Base-by-base conservation (phyloP, 2,113 vertebrate species). In the Syrmaticus mikado region DNA sequence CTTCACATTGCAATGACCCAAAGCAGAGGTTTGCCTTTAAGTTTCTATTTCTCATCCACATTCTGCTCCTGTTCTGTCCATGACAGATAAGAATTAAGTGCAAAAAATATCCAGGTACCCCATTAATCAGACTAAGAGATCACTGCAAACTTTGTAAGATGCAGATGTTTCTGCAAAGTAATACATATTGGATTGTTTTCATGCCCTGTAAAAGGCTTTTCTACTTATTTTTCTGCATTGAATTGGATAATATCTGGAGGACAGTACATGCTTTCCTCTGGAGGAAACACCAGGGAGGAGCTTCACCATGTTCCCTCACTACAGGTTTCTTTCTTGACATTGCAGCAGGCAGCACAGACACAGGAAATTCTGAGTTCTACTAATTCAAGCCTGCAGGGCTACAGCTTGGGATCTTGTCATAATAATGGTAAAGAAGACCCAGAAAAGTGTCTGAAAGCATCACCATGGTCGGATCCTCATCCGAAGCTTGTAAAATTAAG, bases 381-480 rank as follows among this genome's bases (percentile, higher is more conserved):
- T 81, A 43, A 48, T 22, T 74, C 4, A 43, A 67, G 60, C 50
- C 40, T 58, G 55, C 11, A 32, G 20, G 77, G 38, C 12, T 28
- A 18, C 46, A 81, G 36, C 68, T 67, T 4, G 8, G 72, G 48
- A 70, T 81, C 46, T 65, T 32, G 3, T 77, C 91, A 53, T 53
- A 73, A n/a, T 45, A 13, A 36, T 2, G 28, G 17, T 41, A 55
- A 62, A 72, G 5, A 13, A 1, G 4, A 24, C 10, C 2, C 0
- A 4, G 66, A 18, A 65, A 48, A 5, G 21, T 41, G 30, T 2
- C 22, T 80, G 75, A 53, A 65, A 87, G 8, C 18, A 40, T 77
- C 40, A n/a, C 2, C 25, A n/a, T 38, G 3, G 5, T 1, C 0
- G 52, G 36, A 62, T 46, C 41, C 40, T 28, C 41, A 46, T 46